Percentiles rank a stretch among this genome's conserved stretches.
phyloP scores from a whole-genome alignment of 2,113 vertebrate species.

The Butorides virescens region DNA sequence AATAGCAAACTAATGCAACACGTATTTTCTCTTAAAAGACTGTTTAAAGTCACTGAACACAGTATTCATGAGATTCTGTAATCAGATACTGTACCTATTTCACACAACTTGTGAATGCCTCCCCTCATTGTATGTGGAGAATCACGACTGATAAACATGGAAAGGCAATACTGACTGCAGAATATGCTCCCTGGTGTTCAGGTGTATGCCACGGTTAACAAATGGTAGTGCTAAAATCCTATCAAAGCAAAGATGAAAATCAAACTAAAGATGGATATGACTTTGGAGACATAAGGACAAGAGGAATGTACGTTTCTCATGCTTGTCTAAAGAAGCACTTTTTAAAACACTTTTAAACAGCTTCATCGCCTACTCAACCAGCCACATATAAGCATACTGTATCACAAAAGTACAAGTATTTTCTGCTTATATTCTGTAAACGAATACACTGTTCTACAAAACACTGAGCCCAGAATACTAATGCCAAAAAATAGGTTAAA shows the following conservation, averaged over 20 bases:
- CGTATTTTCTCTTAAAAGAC: not conserved
- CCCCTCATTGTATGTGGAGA: fast-evolving
- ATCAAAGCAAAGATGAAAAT: not conserved
- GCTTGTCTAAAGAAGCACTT: not conserved
- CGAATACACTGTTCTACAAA: not conserved
- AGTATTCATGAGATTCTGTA: not conserved
- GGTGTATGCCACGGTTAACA: not conserved
- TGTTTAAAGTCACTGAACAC: not conserved
- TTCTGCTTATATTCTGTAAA: not conserved
- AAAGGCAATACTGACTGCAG: not conserved
- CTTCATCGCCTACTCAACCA: not conserved
- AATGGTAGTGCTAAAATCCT: not conserved
- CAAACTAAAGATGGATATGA: not conserved
- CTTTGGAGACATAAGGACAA: not conserved
- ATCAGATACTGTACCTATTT: not conserved
- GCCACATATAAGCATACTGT: not conserved
- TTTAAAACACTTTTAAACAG: not conserved
- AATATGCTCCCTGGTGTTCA: not conserved
- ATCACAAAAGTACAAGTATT: not conserved
- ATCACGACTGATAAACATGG: not conserved
- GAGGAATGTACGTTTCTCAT: not conserved
- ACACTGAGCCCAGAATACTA: not conserved
- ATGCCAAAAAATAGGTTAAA: not conserved
- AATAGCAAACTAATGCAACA: not conserved
- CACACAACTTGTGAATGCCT: not conserved